phyloP scores from a whole-genome alignment of 30 jellyfish, hydroid and myxozoan species.

The Euphysa ruthae region DNA sequence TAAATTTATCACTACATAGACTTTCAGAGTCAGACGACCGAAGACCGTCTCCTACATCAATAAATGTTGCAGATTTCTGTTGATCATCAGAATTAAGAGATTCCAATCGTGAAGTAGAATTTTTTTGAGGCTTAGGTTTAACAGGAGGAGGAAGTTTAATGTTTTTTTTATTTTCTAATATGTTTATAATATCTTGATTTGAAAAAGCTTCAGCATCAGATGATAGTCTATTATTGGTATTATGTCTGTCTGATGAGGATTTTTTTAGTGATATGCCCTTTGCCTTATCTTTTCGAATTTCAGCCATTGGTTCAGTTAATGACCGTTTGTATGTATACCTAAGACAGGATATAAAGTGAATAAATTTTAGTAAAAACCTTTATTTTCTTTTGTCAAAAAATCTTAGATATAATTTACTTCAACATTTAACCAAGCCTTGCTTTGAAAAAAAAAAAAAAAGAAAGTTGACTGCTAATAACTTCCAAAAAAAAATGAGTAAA shows the following conservation, averaged over 20 bases:
- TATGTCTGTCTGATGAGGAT: not conserved
- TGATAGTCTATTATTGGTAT: no score
- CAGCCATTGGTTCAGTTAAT: not conserved
- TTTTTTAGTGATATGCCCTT: not conserved
- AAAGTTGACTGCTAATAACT: no score
- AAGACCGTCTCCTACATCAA: conserved; percentile 9
- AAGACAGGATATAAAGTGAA: not conserved
- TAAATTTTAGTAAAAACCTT: no score
- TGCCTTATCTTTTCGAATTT: not conserved
- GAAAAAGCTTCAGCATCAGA: not conserved
- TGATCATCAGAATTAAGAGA: not conserved
- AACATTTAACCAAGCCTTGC: no score
- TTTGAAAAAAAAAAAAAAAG: no score
- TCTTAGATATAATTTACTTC: no score
- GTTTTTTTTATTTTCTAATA: not conserved
- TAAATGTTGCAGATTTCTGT: not conserved
- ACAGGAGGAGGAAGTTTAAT: conserved; percentile 7
- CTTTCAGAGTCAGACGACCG: conserved; percentile 8
- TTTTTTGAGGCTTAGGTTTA: not conserved
- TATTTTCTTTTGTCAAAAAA: no score
- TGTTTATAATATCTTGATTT: not conserved
- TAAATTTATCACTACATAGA: not conserved
- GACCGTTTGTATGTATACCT: not conserved
- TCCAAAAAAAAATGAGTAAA: no score
- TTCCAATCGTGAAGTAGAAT: not conserved